These are phyloP conservation scores for Sycobia sp. DNA, from an alignment of 1,140 invertebrate genomes.

Conservation along the genomic window DNA sequence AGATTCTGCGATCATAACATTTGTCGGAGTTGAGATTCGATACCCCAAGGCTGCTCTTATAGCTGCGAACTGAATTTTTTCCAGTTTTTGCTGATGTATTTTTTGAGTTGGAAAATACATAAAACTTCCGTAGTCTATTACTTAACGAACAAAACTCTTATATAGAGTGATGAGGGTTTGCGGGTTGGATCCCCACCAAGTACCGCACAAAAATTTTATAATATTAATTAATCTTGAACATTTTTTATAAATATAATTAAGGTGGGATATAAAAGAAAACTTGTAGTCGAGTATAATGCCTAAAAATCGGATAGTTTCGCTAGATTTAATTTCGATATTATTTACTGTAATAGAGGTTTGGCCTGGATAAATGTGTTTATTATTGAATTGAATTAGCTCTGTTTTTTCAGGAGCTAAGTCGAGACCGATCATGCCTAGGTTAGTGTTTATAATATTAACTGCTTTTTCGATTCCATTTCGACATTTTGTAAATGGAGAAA, in stretches of 20 bases:
- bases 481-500: background rate
- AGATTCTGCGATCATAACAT: background rate
- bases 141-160: background rate
- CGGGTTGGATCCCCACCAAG: too few species aligned
- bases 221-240: too few species aligned
- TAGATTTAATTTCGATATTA: background rate
- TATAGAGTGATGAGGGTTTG: background rate
- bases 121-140: background rate
- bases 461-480: background rate
- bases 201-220: too few species aligned
- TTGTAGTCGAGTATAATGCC: background rate
- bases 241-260: background rate
- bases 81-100: background rate
- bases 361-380: background rate
- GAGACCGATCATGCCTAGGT: background rate
- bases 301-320: background rate
- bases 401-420: background rate
- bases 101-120: too few species aligned
- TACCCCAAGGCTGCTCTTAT: background rate
- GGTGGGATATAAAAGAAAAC: background rate
- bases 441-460: background rate
- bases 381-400: background rate
- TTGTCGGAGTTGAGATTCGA: background rate
- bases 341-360: background rate
- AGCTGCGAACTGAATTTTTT: slow-evolving; percentile 5